Evolutionary conservation across 2,888 invertebrate species (phyloP).

Genomic region (Diplolepis rosae): DNA sequence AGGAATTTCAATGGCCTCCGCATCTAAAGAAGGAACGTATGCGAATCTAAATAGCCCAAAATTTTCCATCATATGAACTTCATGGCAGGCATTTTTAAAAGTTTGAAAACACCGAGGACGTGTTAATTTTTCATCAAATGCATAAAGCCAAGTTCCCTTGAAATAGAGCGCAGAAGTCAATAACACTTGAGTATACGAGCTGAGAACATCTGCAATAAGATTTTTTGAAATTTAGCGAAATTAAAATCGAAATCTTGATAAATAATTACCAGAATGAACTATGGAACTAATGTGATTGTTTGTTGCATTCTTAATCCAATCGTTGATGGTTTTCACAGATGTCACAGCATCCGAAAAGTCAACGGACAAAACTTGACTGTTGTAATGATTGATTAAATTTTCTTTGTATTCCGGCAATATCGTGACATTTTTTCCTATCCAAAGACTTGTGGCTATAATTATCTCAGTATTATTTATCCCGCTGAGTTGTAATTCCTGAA

Average conservation of each 20-base stretch:
- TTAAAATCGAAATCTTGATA: too few relatives aligned
- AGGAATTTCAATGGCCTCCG: slow-evolving; percentile 83
- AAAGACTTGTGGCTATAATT: slow-evolving; percentile 58
- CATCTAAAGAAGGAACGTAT: slow-evolving; percentile 78
- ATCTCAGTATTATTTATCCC: slow-evolving; percentile 26
- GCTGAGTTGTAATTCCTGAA: slow-evolving; percentile 12
- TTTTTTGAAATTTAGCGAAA: too few relatives aligned
- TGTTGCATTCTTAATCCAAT: slow-evolving; percentile 78
- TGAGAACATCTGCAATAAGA: slow-evolving; percentile 74
- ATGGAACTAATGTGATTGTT: slow-evolving; percentile 76
- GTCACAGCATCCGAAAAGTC: slow-evolving; percentile 75
- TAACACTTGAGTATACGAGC: slow-evolving; percentile 78
- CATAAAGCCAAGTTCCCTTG: slow-evolving; percentile 84
- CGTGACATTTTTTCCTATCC: slow-evolving; percentile 49
- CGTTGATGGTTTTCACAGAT: slow-evolving; percentile 76
- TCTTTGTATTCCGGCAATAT: slow-evolving; percentile 73
- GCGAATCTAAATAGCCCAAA: slow-evolving; percentile 79
- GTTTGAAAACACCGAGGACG: slow-evolving; percentile 79
- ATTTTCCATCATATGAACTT: slow-evolving; percentile 82
- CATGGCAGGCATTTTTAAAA: slow-evolving; percentile 78
- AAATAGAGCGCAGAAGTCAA: slow-evolving; percentile 87
- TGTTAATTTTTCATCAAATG: slow-evolving; percentile 78
- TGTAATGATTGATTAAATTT: slow-evolving; percentile 74
- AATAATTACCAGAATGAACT: slow-evolving; percentile 75
- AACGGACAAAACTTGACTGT: slow-evolving; percentile 74